Base-by-base conservation (phyloP, 2,797 vertebrate species). In the Urophycis tenuis region DNA sequence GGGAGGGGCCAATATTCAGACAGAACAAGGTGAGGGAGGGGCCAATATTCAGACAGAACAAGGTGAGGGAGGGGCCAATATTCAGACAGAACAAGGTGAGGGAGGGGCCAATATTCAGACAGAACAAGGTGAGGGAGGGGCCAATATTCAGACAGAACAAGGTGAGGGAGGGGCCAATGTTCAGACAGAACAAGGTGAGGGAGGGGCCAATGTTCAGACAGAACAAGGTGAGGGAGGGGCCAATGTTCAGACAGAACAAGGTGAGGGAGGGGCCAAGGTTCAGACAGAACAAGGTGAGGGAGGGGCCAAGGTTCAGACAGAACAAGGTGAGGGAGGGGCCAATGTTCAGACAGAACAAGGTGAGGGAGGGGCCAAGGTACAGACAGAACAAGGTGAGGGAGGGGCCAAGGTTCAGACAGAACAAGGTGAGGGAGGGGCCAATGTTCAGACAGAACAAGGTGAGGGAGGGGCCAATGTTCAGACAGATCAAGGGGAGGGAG, bases 261-360 rank as follows among this genome's bases (percentile, higher is more conserved):
- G 45, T 19, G 45, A 10, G 22, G 53, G 53, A 60, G 53, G 53
- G n/a, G 49, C 49, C 49, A 7, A 7, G 0, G 36, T 22, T n/a
- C 49, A 60, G 22, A 60, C 93, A 94, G 85, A 92, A 94, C 88
- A 94, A 94, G 87, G 93, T 92, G 88, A 80, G 85, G 71, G 1
- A 39, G 33, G 72, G 10, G 49, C 49, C 49, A 45, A 17, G 14
- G 10, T 39, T 45, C 15, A 45, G 15, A 45, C 49, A 60, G 49
- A n/a, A n/a, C 49, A n/a, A n/a, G 49, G 49, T n/a, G 49, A 60
- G 49, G 49, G 49, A 60, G 49, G 49, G n/a, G 49, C 49, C 49
- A n/a, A 7, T 7, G 49, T 60, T 60, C 49, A 60, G 49, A 60
- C 93, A 94, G 84, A 92, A 94, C 88, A 94, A 94, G 87, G 93